Evolutionary conservation across 1,140 invertebrate genomes (phyloP), one percentile per base, ranked within the genome.

Genomic region (Brachionus plicatilis): DNA sequence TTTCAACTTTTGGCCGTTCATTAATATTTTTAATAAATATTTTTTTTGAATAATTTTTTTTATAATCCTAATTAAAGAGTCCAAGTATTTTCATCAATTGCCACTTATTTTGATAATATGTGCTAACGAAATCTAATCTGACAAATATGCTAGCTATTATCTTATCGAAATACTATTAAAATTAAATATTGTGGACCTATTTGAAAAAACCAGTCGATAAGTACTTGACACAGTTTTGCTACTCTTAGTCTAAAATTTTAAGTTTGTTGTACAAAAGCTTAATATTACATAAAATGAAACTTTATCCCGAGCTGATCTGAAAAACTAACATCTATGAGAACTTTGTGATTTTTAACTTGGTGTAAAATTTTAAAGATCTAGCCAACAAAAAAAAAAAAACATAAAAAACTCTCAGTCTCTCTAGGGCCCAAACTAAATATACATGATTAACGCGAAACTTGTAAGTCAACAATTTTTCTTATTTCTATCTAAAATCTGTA

Each of bases 241-340:
- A 33, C 9, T 33, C 27, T 33, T 68, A 33, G 14, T 33, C 27
- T 33, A 68, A 33, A 37, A 33, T 68, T 68, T 5, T n/a, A n/a
- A 68, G 5, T 33, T 33, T 68, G 14, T 29, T 29, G 6, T 29
- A 1, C 66, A 11, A 68, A 68, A 12, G 27, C 9, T 41, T 68
- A 33, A 33, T 68, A 68, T 68, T 68, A 68, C 66, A 68, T 68
- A 60, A 68, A 68, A 68, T 68, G 66, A 33, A 68, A 68, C 33
- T n/a, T 68, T 68, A 68, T 68, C 27, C 27, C 17, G 3, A 14
- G 27, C n/a, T 68, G 27, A 68, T 60, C 53, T 24, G 6, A 60
- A 60, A 60, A 60, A 20, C 66, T 68, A 68, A 68, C 66, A 68
- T 68, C 9, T 68, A 68, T 68, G 66, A 37, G 66, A 68, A 68